Evolutionary conservation across 2,113 vertebrate species (phyloP).

Genomic region (Gobius niger): DNA sequence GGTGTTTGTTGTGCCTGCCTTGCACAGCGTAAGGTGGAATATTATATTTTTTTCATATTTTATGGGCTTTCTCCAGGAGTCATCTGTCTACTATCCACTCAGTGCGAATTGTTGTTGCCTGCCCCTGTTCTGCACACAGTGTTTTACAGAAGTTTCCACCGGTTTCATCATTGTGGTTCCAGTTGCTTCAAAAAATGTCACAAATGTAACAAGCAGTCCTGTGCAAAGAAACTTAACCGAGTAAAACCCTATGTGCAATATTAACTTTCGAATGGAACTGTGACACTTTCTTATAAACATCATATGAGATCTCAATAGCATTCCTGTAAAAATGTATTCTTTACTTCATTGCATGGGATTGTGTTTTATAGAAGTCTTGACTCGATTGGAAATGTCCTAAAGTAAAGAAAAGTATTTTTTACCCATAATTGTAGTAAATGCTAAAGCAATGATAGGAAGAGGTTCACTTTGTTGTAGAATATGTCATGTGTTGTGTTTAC

Average conservation of each 20-base stretch:
- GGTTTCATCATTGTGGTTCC: conserved; percentile 62
- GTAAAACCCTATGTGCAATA: conserved; percentile 11
- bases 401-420: no score
- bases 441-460: no score
- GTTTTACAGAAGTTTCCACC: conserved; percentile 43
- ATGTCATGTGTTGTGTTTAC: no score
- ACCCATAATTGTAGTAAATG: no score
- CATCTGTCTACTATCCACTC: conserved; percentile 41
- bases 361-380: background rate
- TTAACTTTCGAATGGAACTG: background rate
- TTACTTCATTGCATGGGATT: background rate
- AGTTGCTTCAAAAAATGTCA: conserved; percentile 33
- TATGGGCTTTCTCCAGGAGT: conserved; percentile 22
- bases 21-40: background rate
- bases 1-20: conserved; percentile 11
- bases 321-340: background rate
- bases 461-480: no score
- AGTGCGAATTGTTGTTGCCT: conserved; percentile 26
- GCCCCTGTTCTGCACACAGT: conserved; percentile 15
- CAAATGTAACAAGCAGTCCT: conserved; percentile 23
- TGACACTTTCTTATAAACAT: background rate
- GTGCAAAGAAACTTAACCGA: conserved; percentile 29
- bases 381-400: no score
- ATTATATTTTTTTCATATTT: conserved; percentile 6
- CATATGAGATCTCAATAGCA: background rate